Conservation (phyloP, 2,888 invertebrate genomes). For the Calameuta idolon region DNA sequence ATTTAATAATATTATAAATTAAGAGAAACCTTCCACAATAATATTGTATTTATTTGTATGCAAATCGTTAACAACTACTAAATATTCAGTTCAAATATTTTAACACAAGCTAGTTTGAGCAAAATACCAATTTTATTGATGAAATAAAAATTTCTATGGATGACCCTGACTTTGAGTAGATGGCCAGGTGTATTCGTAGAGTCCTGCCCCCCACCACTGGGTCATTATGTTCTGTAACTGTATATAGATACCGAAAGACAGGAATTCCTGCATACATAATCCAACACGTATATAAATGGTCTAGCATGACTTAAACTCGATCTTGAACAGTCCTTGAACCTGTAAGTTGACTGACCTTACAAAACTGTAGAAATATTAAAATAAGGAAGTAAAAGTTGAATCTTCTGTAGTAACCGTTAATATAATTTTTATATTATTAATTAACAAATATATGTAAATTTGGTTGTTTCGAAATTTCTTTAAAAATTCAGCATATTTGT, state of each 20-base stretch:
- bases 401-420: constrained; percentile 27
- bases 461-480: background rate
- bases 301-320: constrained; percentile 47
- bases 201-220: background rate
- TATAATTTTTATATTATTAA: background rate
- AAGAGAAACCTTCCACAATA: background rate
- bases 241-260: constrained; percentile 44
- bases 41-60: background rate
- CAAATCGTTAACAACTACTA: background rate
- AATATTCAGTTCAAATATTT: background rate
- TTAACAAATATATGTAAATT: background rate
- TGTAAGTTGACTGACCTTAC: constrained; percentile 4
- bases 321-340: constrained; percentile 26
- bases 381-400: constrained; percentile 20
- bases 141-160: background rate
- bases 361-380: background rate
- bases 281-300: constrained; percentile 35
- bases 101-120: background rate
- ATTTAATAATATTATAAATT: constrained; percentile 1
- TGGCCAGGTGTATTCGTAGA: constrained; percentile 1
- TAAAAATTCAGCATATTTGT: background rate
- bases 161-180: background rate
- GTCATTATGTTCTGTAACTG: constrained; percentile 31
- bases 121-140: background rate
- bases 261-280: constrained; percentile 64